Conservation (phyloP, 1,140 invertebrate genomes). For the Scylla paramamosain region DNA sequence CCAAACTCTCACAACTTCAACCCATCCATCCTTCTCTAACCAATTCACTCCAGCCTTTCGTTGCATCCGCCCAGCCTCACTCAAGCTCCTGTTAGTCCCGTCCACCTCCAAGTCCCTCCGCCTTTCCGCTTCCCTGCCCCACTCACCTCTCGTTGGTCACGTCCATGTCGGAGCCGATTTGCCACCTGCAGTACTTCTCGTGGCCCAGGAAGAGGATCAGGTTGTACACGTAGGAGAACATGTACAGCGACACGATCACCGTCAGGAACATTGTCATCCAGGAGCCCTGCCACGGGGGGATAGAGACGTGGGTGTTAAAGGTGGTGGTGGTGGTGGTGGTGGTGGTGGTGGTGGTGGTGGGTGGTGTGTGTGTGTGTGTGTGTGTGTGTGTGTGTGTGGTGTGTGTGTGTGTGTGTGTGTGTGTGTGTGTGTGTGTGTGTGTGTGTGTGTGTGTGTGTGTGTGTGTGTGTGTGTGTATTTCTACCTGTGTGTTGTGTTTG, state of each 20-base stretch:
- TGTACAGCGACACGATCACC: slow-evolving; percentile 82
- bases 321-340: neutral
- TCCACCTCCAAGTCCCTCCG: neutral
- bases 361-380: neutral
- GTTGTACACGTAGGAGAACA: slow-evolving; percentile 83
- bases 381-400: neutral
- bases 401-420: too few relatives aligned
- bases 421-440: too few relatives aligned
- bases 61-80: neutral
- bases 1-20: neutral
- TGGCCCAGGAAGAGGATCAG: slow-evolving; percentile 81
- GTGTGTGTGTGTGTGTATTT: neutral
- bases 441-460: neutral
- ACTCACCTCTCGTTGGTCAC: slow-evolving; percentile 79
- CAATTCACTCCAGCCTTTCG: neutral
- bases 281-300: slow-evolving; percentile 80
- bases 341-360: neutral
- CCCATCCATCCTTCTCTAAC: neutral
- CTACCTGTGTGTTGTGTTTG: too few relatives aligned
- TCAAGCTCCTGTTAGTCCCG: neutral
- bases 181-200: slow-evolving; percentile 79
- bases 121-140: neutral
- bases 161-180: slow-evolving; percentile 79
- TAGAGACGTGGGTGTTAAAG: neutral
- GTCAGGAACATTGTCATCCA: slow-evolving; percentile 84